Evolutionary conservation across 1,140 invertebrate species (phyloP), one percentile per base, ranked within the genome.

Genomic region (Lepidurus packardi): DNA sequence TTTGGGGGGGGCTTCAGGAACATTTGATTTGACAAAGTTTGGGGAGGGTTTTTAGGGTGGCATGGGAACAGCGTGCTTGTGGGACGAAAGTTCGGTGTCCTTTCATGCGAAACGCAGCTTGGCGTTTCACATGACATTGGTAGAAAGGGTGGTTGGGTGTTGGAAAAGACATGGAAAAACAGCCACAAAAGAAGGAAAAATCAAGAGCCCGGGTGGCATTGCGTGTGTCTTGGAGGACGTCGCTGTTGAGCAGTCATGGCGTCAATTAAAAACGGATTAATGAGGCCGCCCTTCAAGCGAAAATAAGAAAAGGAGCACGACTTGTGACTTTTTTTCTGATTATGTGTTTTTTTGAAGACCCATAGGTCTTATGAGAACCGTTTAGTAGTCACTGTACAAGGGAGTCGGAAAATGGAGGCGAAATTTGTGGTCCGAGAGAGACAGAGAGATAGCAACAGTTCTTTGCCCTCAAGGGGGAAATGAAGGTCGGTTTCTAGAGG

Each of bases 101-200:
- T 65, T 65, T 65, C 53, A 65, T 65, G 53, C 53, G 53, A 65
- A 65, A 65, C 53, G 53, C 21, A 65, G 53, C 21, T 65, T 65
- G 53, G 53, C 53, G 53, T 65, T 65, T 65, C 53, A 65, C 53
- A 65, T 65, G 53, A 65, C 53, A 65, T 65, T 65, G 53, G 53
- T 65, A 65, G 21, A 65, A 21, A 21, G 53, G 53, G 34, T 3
- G 2, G 34, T 34, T 65, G 53, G 34, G 0, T 34, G 34, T 34
- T 65, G 53, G 53, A 9, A 65, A 65, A 65, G 53, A 13, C 53
- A 65, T 65, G 53, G 21, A 65, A 65, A 65, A 65, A 65, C 21
- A 65, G 53, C 16, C 53, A 65, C 16, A 65, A 65, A 16, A 9
- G 53, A 16, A 16, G 13, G 21, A 16, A 65, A 9, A 65, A 65